phyloP scores from a whole-genome alignment of 2,888 invertebrate species.

The Synanthedon tipuliformis region DNA sequence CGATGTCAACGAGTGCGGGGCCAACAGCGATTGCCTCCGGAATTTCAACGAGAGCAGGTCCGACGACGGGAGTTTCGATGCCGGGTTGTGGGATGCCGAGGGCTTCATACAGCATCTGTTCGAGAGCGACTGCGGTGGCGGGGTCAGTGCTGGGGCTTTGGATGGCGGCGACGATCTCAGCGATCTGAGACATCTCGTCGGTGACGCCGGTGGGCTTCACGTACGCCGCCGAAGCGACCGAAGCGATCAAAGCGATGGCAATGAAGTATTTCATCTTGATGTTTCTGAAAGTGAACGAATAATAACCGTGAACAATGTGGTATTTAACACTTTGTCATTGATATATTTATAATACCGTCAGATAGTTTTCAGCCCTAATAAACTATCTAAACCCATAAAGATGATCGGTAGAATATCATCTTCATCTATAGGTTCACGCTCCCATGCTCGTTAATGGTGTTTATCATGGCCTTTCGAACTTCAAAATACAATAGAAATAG shows the following conservation, averaged over 20 bases:
- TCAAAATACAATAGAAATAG: too few relatives aligned
- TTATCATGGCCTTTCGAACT: too few relatives aligned
- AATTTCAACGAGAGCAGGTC: constrained; percentile 7
- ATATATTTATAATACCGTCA: not conserved
- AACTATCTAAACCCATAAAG: too few relatives aligned
- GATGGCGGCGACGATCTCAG: constrained; percentile 36
- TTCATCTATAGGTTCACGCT: not conserved
- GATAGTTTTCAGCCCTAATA: not conserved
- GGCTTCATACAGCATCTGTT: constrained; percentile 15
- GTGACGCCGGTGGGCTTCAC: constrained; percentile 13
- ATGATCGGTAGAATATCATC: not conserved
- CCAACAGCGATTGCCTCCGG: constrained; percentile 15
- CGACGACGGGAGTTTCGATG: constrained; percentile 9
- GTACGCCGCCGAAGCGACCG: constrained; percentile 32
- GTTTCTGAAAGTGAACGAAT: constrained; percentile 12
- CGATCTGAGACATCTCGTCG: constrained; percentile 18
- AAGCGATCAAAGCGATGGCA: constrained; percentile 34
- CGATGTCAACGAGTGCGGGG: constrained; percentile 14
- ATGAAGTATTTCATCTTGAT: constrained; percentile 43
- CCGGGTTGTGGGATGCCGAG: constrained; percentile 9
- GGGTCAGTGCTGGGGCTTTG: constrained; percentile 36
- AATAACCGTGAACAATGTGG: not conserved
- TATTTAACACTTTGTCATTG: not conserved
- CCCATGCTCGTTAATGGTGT: not conserved
- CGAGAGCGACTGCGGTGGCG: constrained; percentile 27